phyloP scores from a whole-genome alignment of 2,797 vertebrate genomes.

The Urosaurus nigricauda region DNA sequence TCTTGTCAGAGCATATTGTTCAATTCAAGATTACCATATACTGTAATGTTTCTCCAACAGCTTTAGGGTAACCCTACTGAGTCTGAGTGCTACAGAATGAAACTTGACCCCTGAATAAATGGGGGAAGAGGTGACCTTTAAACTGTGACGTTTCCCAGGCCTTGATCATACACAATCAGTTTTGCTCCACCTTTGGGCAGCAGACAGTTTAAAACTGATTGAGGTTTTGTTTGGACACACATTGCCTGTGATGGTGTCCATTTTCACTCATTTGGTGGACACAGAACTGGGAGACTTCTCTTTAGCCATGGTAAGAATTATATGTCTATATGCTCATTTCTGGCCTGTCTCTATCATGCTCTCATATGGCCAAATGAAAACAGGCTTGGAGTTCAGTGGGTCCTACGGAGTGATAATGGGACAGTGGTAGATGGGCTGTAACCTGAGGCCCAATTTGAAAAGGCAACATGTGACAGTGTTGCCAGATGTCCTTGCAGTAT shows the following conservation, averaged over 20 bases:
- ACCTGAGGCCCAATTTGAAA: neutral
- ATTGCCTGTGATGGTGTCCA: neutral
- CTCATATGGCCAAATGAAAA: neutral
- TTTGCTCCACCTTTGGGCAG: neutral
- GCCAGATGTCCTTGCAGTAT: neutral
- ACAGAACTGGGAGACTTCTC: neutral
- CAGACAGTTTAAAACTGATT: neutral
- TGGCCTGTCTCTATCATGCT: slow-evolving; percentile 1
- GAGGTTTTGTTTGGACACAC: slow-evolving; percentile 19
- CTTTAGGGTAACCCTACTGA: accelerated
- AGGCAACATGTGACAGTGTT: neutral
- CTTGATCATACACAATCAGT: neutral
- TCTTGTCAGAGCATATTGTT: neutral
- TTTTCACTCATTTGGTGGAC: neutral
- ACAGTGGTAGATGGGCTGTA: neutral
- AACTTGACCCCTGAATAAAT: neutral
- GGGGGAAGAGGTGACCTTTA: slow-evolving; percentile 32
- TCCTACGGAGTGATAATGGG: neutral
- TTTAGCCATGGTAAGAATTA: slow-evolving; percentile 11
- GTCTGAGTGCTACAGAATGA: neutral
- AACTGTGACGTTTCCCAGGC: slow-evolving; percentile 16
- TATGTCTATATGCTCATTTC: neutral
- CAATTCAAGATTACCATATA: neutral
- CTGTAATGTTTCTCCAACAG: neutral
- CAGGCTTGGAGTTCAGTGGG: neutral